A percentile compares a stretch with the other conserved stretches of the same genome.
These are phyloP conservation scores for Ceyx margarethae DNA, from an alignment of 2,113 vertebrate species.

Conservation along the genomic window DNA sequence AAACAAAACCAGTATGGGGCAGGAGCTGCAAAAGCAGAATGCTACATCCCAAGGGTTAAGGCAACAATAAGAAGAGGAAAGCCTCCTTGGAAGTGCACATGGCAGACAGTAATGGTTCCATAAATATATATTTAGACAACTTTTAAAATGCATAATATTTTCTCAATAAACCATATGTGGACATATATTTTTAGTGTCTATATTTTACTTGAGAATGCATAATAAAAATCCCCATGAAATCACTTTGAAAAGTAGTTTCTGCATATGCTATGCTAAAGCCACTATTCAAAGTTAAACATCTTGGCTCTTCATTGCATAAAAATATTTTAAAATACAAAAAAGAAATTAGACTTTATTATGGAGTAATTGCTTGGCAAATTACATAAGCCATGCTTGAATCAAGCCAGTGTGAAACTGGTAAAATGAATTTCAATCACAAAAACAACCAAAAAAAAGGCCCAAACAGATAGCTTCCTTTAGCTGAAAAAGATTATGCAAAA, in stretches of 20 bases:
- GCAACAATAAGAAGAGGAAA: neutral
- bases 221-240: constrained; percentile 48
- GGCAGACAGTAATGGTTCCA: constrained; percentile 35
- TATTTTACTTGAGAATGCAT: constrained; percentile 62
- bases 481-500: constrained; percentile 28
- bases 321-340: constrained; percentile 66
- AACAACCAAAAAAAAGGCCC: constrained; percentile 28
- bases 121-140: constrained; percentile 65
- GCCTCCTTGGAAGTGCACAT: constrained; percentile 23
- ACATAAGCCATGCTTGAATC: constrained; percentile 61
- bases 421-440: constrained; percentile 47
- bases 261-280: constrained; percentile 26
- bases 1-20: neutral
- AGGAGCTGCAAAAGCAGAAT: neutral
- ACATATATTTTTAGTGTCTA: constrained; percentile 66
- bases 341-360: constrained; percentile 67
- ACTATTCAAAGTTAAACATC: constrained; percentile 54
- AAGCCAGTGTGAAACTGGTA: constrained; percentile 58
- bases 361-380: constrained; percentile 69
- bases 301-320: constrained; percentile 46
- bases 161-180: constrained; percentile 69
- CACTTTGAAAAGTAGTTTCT: constrained; percentile 56
- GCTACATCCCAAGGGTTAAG: constrained; percentile 20
- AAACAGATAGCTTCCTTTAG: constrained; percentile 2
- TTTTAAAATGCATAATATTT: constrained; percentile 71